Percentiles rank a stretch among this genome's conserved stretches.
These are phyloP conservation scores for Sula dactylatra DNA, from an alignment of 2,113 vertebrate genomes.

Conservation along the genomic window DNA sequence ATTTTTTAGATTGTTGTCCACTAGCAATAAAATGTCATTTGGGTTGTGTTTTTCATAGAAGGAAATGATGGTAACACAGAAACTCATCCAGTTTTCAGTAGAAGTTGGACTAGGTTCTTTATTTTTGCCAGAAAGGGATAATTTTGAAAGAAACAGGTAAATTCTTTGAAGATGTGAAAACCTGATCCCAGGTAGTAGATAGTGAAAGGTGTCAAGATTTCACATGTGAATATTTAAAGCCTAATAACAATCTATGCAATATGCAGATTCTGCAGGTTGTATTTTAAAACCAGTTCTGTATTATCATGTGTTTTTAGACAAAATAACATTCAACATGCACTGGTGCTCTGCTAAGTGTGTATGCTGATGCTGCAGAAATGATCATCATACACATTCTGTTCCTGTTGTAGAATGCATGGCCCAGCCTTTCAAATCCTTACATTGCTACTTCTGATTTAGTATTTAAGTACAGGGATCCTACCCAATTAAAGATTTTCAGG, in stretches of 20 bases:
- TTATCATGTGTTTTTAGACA: not conserved
- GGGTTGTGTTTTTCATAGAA: not conserved
- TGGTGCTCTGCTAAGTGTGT: not conserved
- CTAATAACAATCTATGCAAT: not conserved
- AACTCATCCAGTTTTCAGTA: not conserved
- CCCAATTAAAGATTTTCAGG: not conserved
- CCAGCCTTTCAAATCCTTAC: not conserved
- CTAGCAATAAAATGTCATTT: not conserved
- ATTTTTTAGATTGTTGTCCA: not conserved
- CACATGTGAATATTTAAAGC: not conserved
- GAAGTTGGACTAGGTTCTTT: not conserved
- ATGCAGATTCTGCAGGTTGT: not conserved
- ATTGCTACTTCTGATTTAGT: not conserved
- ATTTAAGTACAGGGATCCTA: not conserved
- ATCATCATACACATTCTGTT: not conserved
- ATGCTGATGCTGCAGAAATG: not conserved
- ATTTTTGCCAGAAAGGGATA: not conserved
- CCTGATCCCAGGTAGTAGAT: not conserved
- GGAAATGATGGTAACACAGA: not conserved
- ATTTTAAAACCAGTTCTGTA: not conserved
- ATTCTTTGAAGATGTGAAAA: not conserved
- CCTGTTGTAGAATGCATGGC: not conserved
- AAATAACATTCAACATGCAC: not conserved
- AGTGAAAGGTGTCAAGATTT: not conserved
- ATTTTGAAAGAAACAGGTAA: not conserved